These are phyloP conservation scores for Alauda arvensis DNA, from an alignment of 2,797 vertebrate genomes.

Conservation along the genomic window DNA sequence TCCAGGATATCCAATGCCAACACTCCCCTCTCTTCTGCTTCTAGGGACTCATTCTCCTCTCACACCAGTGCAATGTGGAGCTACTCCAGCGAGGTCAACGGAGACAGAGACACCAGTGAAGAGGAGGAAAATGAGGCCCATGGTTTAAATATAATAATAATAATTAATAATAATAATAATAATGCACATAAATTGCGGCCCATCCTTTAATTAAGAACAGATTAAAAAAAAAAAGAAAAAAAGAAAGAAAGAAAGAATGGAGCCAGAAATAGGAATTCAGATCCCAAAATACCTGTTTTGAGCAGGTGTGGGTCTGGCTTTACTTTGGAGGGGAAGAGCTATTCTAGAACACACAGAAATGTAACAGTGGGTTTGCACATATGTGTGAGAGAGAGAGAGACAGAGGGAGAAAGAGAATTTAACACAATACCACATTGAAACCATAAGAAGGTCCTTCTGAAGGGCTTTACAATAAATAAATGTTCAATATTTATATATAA, in stretches of 20 bases:
- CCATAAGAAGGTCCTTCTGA: conserved; percentile 70
- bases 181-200: conserved; percentile 17
- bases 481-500: conserved; percentile 68
- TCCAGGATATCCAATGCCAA: background rate
- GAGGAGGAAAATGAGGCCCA: conserved; percentile 40
- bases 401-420: conserved; percentile 22
- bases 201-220: background rate
- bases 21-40: conserved; percentile 3
- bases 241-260: background rate
- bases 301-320: background rate
- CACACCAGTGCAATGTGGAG: conserved; percentile 53
- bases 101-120: conserved; percentile 55
- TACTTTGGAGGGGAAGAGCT: conserved; percentile 12
- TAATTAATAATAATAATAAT: conserved; percentile 39
- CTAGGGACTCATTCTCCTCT: conserved; percentile 51
- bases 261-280: conserved; percentile 16
- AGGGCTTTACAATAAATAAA: conserved; percentile 73
- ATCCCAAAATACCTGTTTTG: background rate
- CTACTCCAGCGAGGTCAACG: conserved; percentile 42
- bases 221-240: no score
- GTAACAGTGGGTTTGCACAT: conserved; percentile 49
- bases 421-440: conserved; percentile 72
- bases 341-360: conserved; percentile 14
- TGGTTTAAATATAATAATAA: conserved; percentile 53
- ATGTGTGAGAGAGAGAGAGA: background rate